phyloP scores from a whole-genome alignment of 2,888 invertebrate genomes.

The Yponomeuta cagnagella region DNA sequence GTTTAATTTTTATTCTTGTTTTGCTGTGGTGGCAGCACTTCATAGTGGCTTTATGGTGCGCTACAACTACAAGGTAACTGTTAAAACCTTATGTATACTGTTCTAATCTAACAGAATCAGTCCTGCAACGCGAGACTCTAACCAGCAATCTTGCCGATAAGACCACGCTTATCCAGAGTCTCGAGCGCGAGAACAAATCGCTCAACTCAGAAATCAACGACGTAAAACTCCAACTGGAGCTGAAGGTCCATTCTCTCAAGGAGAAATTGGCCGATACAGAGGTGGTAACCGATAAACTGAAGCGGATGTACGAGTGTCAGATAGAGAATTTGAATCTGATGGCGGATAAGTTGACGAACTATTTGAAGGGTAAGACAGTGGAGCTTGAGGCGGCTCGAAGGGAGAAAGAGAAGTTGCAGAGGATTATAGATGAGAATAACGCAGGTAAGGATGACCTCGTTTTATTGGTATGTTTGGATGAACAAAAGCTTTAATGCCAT shows the following conservation, averaged over 20 bases:
- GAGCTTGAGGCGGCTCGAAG: conserved; percentile 41
- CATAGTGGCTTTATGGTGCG: too few relatives aligned
- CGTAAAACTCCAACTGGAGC: conserved; percentile 45
- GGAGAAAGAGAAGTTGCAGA: conserved; percentile 41
- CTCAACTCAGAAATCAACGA: conserved; percentile 43
- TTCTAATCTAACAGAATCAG: conserved; percentile 29
- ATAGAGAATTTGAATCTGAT: conserved; percentile 51
- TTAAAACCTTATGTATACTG: too few relatives aligned
- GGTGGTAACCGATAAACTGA: conserved; percentile 47
- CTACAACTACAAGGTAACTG: too few relatives aligned
- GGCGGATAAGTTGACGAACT: conserved; percentile 46
- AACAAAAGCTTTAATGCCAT: too few relatives aligned
- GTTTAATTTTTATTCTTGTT: too few relatives aligned
- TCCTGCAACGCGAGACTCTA: conserved; percentile 33
- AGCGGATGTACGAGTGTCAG: conserved; percentile 47
- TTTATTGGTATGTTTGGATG: too few relatives aligned
- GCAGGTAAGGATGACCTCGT: not conserved
- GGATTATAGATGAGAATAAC: conserved; percentile 21
- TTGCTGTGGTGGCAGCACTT: too few relatives aligned
- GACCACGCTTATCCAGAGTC: conserved; percentile 33
- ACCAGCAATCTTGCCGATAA: conserved; percentile 33
- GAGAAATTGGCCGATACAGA: conserved; percentile 51
- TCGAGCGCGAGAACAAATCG: conserved; percentile 41
- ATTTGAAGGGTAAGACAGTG: conserved; percentile 47
- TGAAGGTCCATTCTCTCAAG: conserved; percentile 50